Conservation (phyloP, 1,140 invertebrate genomes). For the Bombus pyrosoma region DNA sequence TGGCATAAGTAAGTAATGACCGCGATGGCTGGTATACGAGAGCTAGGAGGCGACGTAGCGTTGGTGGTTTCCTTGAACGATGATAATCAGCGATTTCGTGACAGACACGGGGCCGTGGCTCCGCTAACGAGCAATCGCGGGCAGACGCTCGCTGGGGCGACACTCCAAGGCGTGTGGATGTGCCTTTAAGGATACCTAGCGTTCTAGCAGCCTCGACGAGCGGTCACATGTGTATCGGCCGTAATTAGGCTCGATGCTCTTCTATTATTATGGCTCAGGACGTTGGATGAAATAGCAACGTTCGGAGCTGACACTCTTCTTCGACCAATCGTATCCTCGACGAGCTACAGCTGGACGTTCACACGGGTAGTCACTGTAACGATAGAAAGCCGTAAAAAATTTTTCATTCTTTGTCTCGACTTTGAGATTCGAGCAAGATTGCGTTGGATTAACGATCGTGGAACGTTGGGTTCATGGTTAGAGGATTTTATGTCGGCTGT, state of each 20-base stretch:
- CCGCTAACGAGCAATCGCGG: slow-evolving; percentile 82
- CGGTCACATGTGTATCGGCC: slow-evolving; percentile 60
- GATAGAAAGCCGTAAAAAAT: slow-evolving; percentile 37
- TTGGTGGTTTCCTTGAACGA: slow-evolving; percentile 81
- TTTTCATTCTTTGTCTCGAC: slow-evolving; percentile 14
- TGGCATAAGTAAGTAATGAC: slow-evolving; percentile 78
- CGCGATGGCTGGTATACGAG: slow-evolving; percentile 77
- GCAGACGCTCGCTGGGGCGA: slow-evolving; percentile 73
- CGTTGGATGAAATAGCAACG: slow-evolving; percentile 32
- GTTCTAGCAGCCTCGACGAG: slow-evolving; percentile 29
- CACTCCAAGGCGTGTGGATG: slow-evolving; percentile 74
- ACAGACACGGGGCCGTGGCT: slow-evolving; percentile 83
- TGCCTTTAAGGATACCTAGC: slow-evolving; percentile 70
- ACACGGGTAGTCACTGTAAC: slow-evolving; percentile 36
- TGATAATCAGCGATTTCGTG: slow-evolving; percentile 84
- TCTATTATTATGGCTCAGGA: slow-evolving; percentile 38
- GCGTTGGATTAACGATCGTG: slow-evolving; percentile 12
- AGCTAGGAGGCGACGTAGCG: slow-evolving; percentile 74
- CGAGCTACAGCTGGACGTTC: slow-evolving; percentile 11
- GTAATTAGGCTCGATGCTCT: slow-evolving; percentile 65
- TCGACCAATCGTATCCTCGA: slow-evolving; percentile 24
- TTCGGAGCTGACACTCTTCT: slow-evolving; percentile 19
- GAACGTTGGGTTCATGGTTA: slow-evolving; percentile 12
- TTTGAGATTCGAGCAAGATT: background rate
- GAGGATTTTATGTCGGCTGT: background rate